A percentile compares a stretch with the other conserved stretches of the same genome.
Conservation (phyloP, 2,797 vertebrate species). For the Eospalax fontanierii region DNA sequence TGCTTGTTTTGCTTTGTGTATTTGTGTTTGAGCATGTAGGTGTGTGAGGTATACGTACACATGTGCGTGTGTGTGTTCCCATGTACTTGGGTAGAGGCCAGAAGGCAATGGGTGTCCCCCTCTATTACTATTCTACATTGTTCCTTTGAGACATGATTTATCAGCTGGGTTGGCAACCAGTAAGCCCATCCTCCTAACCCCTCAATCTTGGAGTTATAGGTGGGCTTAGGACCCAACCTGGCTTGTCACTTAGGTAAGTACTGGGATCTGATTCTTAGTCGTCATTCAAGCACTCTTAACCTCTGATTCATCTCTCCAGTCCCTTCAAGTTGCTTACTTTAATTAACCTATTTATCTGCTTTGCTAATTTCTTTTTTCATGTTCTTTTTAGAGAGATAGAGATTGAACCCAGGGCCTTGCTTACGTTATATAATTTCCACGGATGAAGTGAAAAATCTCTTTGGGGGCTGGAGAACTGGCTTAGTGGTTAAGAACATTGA, state of each 20-base stretch:
- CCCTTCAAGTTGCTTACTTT: not conserved
- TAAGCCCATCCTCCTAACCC: too few relatives aligned
- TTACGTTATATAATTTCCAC: not conserved
- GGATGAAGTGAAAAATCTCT: constrained; percentile 30
- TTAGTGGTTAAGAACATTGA: too few relatives aligned
- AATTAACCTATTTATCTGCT: not conserved
- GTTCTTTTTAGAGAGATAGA: not conserved
- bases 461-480: too few relatives aligned
- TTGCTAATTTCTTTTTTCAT: not conserved
- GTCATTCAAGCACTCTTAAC: too few relatives aligned
- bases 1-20: constrained; percentile 6
- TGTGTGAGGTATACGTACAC: not conserved
- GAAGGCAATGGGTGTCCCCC: not conserved
- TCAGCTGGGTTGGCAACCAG: too few relatives aligned
- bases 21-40: not conserved
- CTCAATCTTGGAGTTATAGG: too few relatives aligned
- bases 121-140: too few relatives aligned
- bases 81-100: not conserved
- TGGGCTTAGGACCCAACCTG: too few relatives aligned
- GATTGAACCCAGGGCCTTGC: not conserved
- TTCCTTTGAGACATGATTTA: not conserved
- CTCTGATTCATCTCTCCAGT: too few relatives aligned
- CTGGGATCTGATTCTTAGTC: too few relatives aligned
- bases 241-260: too few relatives aligned
- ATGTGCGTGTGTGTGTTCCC: not conserved